Base-by-base conservation (phyloP, 2,888 invertebrate genomes). In the Volucella zonaria region DNA sequence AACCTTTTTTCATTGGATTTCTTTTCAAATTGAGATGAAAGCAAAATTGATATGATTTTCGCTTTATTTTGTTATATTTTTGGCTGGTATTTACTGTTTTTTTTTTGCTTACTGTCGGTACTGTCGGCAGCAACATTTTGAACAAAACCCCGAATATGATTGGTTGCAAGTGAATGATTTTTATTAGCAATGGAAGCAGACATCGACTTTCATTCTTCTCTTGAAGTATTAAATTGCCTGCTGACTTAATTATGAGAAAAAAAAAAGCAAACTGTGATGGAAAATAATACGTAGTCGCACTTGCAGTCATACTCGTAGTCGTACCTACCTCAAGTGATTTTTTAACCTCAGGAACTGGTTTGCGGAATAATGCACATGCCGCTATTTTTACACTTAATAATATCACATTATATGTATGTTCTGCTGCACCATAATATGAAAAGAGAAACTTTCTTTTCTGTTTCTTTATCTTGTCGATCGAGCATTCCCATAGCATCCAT, bases 401-500 rank as follows among this genome's bases (percentile, higher is more conserved):
- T 49, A 54, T 40, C 56, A 70, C 45, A 56, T 76, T 61, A 38
- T 59, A 38, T 51, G 12, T 56, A 59, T 31, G 45, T 49, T 70
- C 66, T 66, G 62, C n/a, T n/a, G 14, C 49, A 38, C n/a, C 52
- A 71, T 71, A 64, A 67, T 81, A 38, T 56, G 73, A 74, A 73
- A 49, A 67, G 64, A 70, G 54, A 64, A 83, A 83, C 82, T 83
- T 83, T 83, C 82, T 70, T 79, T 79, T 56, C 56, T 42, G n/a
- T 15, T 67, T 52, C 54, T 62, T 74, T 61, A 74, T 67, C 67
- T 61, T 31, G 23, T 64, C 38, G 56, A 58, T 71, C 68, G 73
- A 59, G 74, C 59, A 66, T 47, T 58, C 59, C 38, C 62, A 59
- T 70, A 42, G 12, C 68, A 68, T 68, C 54, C 58, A 45, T 40